Evolutionary conservation across 2,888 invertebrate species (phyloP).

Genomic region (Acanthoscelides obtectus): DNA sequence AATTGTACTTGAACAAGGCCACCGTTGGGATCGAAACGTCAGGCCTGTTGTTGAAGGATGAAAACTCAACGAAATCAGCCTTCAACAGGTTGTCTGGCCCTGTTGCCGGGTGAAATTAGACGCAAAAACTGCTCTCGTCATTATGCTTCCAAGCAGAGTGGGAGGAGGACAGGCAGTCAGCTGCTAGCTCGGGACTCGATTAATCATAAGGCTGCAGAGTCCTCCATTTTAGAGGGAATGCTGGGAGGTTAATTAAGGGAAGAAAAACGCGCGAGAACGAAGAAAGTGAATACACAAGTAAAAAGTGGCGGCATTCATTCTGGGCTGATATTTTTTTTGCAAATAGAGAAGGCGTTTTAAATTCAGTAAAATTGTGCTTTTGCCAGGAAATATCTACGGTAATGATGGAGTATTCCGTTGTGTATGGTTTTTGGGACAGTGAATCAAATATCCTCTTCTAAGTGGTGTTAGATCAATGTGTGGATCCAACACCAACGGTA

Average conservation of each 20-base stretch:
- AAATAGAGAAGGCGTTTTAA: too few relatives aligned
- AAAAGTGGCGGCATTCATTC: neutral
- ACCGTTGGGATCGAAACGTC: too few relatives aligned
- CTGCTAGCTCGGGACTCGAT: neutral
- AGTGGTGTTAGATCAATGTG: too few relatives aligned
- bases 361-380: too few relatives aligned
- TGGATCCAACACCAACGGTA: too few relatives aligned
- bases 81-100: neutral
- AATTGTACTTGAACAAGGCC: too few relatives aligned
- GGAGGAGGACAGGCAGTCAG: neutral
- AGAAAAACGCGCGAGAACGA: too few relatives aligned
- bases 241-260: neutral
- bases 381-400: too few relatives aligned
- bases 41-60: neutral
- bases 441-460: too few relatives aligned
- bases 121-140: neutral
- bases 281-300: neutral
- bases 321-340: neutral
- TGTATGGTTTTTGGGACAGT: too few relatives aligned
- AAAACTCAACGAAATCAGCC: neutral
- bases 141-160: neutral
- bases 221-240: neutral
- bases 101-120: neutral
- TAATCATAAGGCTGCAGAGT: neutral
- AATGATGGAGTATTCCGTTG: too few relatives aligned